A percentile compares a stretch with the other conserved stretches of the same genome.
Conservation (phyloP, 2,888 invertebrate genomes). For the Cephus sareptanus region DNA sequence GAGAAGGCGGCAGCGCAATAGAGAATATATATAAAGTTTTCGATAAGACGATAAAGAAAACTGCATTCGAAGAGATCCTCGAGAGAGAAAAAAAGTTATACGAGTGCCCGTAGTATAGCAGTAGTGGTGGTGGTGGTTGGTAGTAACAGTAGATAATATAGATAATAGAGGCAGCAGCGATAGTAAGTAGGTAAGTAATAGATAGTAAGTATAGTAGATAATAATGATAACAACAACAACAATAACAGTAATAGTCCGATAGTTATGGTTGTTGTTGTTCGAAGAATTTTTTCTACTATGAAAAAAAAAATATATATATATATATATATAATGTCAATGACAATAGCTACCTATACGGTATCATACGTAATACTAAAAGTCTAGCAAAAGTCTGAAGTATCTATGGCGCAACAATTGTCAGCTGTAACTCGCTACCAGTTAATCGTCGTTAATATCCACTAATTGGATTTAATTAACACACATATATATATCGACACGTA, state of each 20-base stretch:
- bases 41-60: conserved; percentile 56
- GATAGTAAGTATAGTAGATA: not conserved
- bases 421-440: too few relatives aligned
- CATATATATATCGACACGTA: too few relatives aligned
- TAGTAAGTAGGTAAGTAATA: conserved; percentile 14
- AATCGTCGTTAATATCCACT: too few relatives aligned
- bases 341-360: conserved; percentile 13
- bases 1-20: conserved; percentile 58
- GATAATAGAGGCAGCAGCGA: conserved; percentile 39
- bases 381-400: not conserved
- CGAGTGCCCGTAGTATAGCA: conserved; percentile 26
- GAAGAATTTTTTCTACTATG: conserved; percentile 21
- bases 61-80: conserved; percentile 47
- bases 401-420: too few relatives aligned
- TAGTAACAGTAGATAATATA: conserved; percentile 25
- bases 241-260: conserved; percentile 10
- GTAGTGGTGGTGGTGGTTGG: conserved; percentile 13
- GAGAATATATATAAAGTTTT: conserved; percentile 55
- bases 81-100: conserved; percentile 30
- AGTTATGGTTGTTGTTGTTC: conserved; percentile 25
- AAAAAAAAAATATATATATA: conserved; percentile 19
- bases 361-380: conserved; percentile 11
- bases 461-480: too few relatives aligned
- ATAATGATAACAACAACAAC: not conserved
- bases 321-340: conserved; percentile 23